A percentile compares a stretch with the other conserved stretches of the same genome.
phyloP scores from a whole-genome alignment of 2,113 vertebrate genomes.

The Pyrgilauda ruficollis region DNA sequence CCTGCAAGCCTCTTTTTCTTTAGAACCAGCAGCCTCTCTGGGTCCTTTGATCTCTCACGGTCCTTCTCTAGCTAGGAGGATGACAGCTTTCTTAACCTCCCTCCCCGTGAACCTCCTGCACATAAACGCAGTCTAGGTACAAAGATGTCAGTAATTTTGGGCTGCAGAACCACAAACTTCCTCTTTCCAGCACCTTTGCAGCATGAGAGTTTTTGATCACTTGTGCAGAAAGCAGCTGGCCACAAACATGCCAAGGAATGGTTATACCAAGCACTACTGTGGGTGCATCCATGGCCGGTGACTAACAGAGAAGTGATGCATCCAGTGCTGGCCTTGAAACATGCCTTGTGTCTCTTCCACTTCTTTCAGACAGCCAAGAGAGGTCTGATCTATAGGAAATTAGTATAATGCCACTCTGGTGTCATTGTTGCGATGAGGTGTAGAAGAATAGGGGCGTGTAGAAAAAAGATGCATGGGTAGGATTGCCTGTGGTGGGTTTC shows the following conservation, averaged over 20 bases:
- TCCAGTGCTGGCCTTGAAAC: background rate
- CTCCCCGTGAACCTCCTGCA: background rate
- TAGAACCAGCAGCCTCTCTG: background rate
- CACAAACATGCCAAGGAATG: background rate
- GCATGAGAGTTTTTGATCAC: background rate
- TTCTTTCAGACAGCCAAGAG: background rate
- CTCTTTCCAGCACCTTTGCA: background rate
- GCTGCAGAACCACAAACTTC: background rate
- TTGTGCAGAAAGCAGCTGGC: background rate
- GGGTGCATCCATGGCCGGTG: background rate
- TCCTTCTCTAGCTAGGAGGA: background rate
- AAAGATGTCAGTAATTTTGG: background rate
- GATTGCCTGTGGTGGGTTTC: background rate
- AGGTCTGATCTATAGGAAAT: background rate
- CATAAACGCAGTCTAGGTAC: background rate
- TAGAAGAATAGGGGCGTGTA: fast-evolving
- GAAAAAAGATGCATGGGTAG: background rate
- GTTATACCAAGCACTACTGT: background rate
- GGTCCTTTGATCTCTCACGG: background rate
- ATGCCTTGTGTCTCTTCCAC: background rate
- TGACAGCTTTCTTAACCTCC: background rate
- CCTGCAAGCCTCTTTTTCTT: background rate
- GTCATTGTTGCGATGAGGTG: background rate
- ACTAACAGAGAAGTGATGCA: background rate
- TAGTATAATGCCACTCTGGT: background rate